Conservation (phyloP, 1,140 invertebrate species). For the Drosophila varians region DNA sequence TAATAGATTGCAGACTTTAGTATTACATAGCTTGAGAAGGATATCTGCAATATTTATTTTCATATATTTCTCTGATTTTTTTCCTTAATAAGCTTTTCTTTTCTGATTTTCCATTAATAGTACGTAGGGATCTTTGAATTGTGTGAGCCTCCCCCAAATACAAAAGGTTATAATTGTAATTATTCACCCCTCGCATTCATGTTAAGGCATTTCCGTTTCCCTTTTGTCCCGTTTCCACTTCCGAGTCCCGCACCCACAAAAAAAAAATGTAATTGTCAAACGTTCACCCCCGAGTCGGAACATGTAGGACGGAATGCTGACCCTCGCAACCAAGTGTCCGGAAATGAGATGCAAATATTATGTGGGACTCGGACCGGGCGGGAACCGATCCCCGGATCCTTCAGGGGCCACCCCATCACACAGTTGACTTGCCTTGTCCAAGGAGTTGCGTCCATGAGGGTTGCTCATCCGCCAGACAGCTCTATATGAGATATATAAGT, state of each 20-base stretch:
- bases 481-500: neutral
- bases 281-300: conserved; percentile 22
- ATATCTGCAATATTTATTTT: no score
- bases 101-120: conserved; percentile 14
- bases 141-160: conserved; percentile 15
- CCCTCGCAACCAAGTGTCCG: conserved; percentile 78
- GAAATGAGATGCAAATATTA: conserved; percentile 83
- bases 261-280: conserved; percentile 27
- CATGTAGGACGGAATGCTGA: conserved; percentile 26
- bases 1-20: no score
- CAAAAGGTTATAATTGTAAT: conserved; percentile 57
- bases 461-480: conserved; percentile 59
- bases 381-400: conserved; percentile 17
- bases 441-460: conserved; percentile 49
- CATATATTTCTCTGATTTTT: neutral
- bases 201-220: conserved; percentile 69
- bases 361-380: conserved; percentile 69
- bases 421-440: conserved; percentile 58
- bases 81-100: conserved; percentile 20
- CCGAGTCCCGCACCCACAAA: conserved; percentile 52
- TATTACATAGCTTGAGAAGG: no score
- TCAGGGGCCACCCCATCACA: conserved; percentile 20
- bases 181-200: conserved; percentile 66
- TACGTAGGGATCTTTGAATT: neutral
- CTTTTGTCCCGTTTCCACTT: conserved; percentile 41